Base-by-base conservation (phyloP, 2,797 vertebrate genomes). In the Acanthis flammea region DNA sequence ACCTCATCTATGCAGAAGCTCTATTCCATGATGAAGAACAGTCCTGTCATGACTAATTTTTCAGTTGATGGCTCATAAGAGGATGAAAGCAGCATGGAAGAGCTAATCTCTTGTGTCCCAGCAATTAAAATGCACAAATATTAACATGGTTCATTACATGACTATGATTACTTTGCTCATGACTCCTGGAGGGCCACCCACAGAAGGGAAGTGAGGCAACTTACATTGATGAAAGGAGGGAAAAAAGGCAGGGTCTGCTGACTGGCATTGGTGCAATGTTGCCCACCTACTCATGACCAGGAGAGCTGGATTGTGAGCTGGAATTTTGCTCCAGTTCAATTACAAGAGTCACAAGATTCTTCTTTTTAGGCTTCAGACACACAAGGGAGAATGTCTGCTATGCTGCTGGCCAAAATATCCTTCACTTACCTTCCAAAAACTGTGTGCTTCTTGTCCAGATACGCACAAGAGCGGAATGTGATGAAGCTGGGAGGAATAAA, bases 401-500 rank as follows among this genome's bases (percentile, higher is more conserved):
- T 3, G 9, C 16, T 54, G 68, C 35, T 71, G 76, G 27, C 53
- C 25, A 11, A 25, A 47, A 61, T 15, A 50, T 4, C 22, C 28
- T 62, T 45, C 96, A 78, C 97, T 97, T 97, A 99, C 99, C 99
- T 98, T 96, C 99, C 99, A 85, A 99, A 99, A 42, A 99, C 97
- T 1, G 98, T 98, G 96, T 99, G 99, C 93, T 99, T 99, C 96
- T 98, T 99, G 97, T 99, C 99, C 55, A 99, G 98, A 97, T 99
- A 99, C 0, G 97, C 96, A 51, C 99, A 99, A 3, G 99, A 99
- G 25, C 99, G 98, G 93, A 99, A 99, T 1, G 99, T 99, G 97
- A 99, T 99, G 92, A 99, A 99, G 96, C 99, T 99, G 94, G 58
- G 68, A 91, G 66, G 85, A 50, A 88, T 2, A 61, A 45, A 55